Evolutionary conservation across 2,113 vertebrate genomes (phyloP), one percentile per base, ranked within the genome.

Genomic region (Tenrec ecaudatus): DNA sequence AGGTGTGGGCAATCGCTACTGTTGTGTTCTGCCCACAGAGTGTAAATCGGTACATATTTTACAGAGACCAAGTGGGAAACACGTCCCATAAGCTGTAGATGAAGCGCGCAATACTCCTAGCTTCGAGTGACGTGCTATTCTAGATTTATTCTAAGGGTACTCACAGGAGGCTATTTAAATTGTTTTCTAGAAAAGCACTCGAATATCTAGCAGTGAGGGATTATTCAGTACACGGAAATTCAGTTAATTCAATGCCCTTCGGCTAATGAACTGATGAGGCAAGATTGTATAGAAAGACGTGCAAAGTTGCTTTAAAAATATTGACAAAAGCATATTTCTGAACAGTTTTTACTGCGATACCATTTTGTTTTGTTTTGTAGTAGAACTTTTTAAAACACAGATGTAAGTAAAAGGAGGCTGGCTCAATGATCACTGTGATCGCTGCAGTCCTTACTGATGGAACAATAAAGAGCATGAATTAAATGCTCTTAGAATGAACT

Each of bases 241-340:
- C 27, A 25, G 47, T 77, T 2, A 80, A 84, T 38, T 75, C 57
- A 80, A 38, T 80, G 90, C 9, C 81, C 60, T 87, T 87, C 25
- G 40, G 7, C 6, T 5, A 68, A 14, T 58, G 83, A 75, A 87
- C 69, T 33, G 2, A 73, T 33, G 40, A 93, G 8, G 60, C n/a
- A 73, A 7, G 79, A 79, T 33, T 58, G 66, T 47, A 11, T 29
- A 9, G 4, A 68, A 31, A 76, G 43, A 79, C 36, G 25, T 69
- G 58, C 93, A 82, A 62, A 82, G 31, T 40, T 89, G 57, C 64
- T 79, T 11, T 82, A 93, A 69, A 91, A 75, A 60, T 91, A 43
- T 27, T 47, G 10, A 40, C 80, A 89, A 93, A 86, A 75, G 22
- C 19, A 3, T 29, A 2, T 81, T 82, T 82, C 77, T 84, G 47